A percentile compares a stretch with the other conserved stretches of the same genome.
Evolutionary conservation across 2,797 vertebrate genomes (phyloP).

Genomic region (Diplodus puntazzo): DNA sequence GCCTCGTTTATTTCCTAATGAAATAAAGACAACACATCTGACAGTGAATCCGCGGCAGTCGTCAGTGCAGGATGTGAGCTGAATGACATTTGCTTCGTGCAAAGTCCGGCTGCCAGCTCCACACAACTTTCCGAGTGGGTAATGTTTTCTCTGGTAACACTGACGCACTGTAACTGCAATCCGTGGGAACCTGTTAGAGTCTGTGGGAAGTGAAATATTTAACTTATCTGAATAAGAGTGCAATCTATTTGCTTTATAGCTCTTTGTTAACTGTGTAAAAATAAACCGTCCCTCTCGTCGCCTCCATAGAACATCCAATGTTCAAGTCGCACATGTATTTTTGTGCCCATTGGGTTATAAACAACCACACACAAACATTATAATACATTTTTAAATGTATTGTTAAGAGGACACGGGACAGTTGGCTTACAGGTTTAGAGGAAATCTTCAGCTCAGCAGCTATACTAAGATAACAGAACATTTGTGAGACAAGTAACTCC

Average conservation of each 20-base stretch:
- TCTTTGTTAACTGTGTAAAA: neutral
- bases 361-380: neutral
- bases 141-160: neutral
- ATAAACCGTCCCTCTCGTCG: neutral
- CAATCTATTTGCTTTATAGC: neutral
- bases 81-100: slow-evolving; percentile 2
- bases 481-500: slow-evolving; percentile 3
- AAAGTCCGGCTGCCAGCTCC: neutral
- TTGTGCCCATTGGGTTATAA: neutral
- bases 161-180: neutral
- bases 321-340: neutral
- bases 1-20: neutral
- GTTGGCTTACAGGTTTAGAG: neutral
- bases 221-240: neutral
- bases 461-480: slow-evolving; percentile 9
- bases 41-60: neutral
- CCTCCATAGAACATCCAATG: neutral
- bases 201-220: neutral
- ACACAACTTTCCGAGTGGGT: neutral
- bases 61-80: slow-evolving; percentile 5
- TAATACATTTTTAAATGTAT: neutral
- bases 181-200: neutral
- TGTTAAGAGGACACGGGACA: neutral
- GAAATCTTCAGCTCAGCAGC: neutral
- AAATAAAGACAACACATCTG: slow-evolving; percentile 16